Conservation (phyloP, 2,113 vertebrate species). For the Chaetodon auriga region DNA sequence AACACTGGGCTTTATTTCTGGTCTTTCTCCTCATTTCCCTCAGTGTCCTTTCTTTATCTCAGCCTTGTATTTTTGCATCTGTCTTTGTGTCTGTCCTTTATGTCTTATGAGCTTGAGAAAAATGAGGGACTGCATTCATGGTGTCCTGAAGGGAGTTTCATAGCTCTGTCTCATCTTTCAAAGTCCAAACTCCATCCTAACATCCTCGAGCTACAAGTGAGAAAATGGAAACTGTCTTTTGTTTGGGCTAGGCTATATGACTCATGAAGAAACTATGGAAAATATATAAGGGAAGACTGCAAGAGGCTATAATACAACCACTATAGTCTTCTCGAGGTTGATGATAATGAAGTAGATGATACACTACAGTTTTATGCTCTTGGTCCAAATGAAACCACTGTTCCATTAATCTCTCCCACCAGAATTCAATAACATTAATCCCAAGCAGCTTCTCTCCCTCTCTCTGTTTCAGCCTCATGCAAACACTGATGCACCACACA, state of each 20-base stretch:
- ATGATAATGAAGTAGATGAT: slow-evolving; percentile 21
- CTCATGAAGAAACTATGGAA: slow-evolving; percentile 37
- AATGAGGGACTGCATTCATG: not conserved
- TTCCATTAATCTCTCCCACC: slow-evolving; percentile 56
- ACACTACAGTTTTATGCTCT: slow-evolving; percentile 44
- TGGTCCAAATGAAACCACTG: slow-evolving; percentile 64
- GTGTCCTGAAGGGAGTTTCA: slow-evolving; percentile 52
- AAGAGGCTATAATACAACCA: slow-evolving; percentile 29
- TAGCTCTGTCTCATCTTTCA: slow-evolving; percentile 62
- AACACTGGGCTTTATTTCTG: slow-evolving; percentile 15
- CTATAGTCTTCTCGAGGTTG: slow-evolving; percentile 8
- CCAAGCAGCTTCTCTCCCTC: slow-evolving; percentile 1
- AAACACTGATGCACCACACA: slow-evolving; percentile 4
- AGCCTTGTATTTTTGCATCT: slow-evolving; percentile 29
- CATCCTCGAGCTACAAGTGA: slow-evolving; percentile 42
- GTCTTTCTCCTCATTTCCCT: slow-evolving; percentile 11
- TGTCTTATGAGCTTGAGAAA: slow-evolving; percentile 27
- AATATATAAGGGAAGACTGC: slow-evolving; percentile 17
- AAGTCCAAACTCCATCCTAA: slow-evolving; percentile 40
- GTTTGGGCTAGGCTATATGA: slow-evolving; percentile 47
- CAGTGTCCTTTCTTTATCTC: not conserved
- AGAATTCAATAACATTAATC: slow-evolving; percentile 55
- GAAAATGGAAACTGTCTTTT: slow-evolving; percentile 63
- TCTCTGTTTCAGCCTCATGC: slow-evolving; percentile 25
- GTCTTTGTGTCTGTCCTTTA: slow-evolving; percentile 10